Percentiles rank a stretch among this genome's conserved stretches.
Evolutionary conservation across 2,797 vertebrate species (phyloP).

Genomic region (Sorex maritimensis): DNA sequence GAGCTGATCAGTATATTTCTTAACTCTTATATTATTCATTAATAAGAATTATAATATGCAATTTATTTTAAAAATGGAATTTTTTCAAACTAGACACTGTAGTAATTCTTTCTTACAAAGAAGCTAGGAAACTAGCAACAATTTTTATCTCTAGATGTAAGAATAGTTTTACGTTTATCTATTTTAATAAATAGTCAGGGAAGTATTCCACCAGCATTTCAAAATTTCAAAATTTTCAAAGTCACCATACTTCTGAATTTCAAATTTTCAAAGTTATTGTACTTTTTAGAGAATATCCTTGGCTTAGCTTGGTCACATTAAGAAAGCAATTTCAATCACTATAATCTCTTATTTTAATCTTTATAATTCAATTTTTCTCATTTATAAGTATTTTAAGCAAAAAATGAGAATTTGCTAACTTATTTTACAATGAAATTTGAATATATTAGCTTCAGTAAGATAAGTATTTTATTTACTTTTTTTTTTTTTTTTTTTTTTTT

Average conservation of each 20-base stretch:
- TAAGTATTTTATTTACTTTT: too few relatives aligned
- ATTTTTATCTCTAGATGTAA: not conserved
- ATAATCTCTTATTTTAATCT: not conserved
- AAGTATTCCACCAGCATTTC: not conserved
- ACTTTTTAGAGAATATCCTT: not conserved
- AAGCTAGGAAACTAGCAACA: not conserved
- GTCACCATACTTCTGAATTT: not conserved
- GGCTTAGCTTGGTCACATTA: not conserved
- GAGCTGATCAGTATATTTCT: not conserved
- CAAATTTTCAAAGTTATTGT: not conserved
- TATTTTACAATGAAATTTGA: too few relatives aligned
- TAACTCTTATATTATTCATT: not conserved
- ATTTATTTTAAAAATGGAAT: not conserved
- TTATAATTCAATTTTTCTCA: not conserved
- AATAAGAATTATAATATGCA: not conserved
- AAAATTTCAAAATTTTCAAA: not conserved
- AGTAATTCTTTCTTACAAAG: not conserved
- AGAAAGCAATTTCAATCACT: not conserved
- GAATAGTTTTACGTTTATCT: not conserved
- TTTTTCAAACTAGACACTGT: not conserved
- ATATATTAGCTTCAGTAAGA: too few relatives aligned
- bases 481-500: too few relatives aligned
- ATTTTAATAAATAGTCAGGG: not conserved
- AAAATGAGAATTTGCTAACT: too few relatives aligned
- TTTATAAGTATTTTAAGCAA: not conserved